Base-by-base conservation (phyloP, 2,888 invertebrate genomes). In the Dorcus hopei region DNA sequence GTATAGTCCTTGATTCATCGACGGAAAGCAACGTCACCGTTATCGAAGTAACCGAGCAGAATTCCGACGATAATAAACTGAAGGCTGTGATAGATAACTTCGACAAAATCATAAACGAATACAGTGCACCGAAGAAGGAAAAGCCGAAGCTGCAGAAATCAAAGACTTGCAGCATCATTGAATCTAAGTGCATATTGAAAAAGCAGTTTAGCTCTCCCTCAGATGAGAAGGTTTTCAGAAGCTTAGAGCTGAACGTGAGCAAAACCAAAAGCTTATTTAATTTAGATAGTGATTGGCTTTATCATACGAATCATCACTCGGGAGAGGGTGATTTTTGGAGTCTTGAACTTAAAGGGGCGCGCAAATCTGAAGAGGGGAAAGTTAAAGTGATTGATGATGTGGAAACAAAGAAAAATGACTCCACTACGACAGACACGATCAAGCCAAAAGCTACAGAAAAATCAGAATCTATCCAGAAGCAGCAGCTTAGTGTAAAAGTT, bases 161-260 rank as follows among this genome's bases (percentile, higher is more conserved):
- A 1, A 86, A 87, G 72, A 88, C 88, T 65, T 87, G 87, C 73
- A 86, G 86, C 70, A 87, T 87, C 59, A 87, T 87, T 54, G 87
- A 87, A 74, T 87, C 87, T 0, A 83, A 86, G 61, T 88, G 87
- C 72, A 85, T 87, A 65, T 75, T 86, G 52, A 85, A 87, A 72
- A 86, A 85, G 72, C 49, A 50, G 2, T n/a, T 52, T 11, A 52
- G 50, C 9, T 43, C 38, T 6, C 49, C 54, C 23, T 6, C 81
- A 33, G 33, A 39, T 1, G 52, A 53, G 4, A 42, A 14, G 19
- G 23, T 40, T 4, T 56, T 56, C 16, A 57, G 45, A 2, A 57
- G 57, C 23, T 38, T 57, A 14, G 39, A 57, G 14, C 14, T 57
- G 5, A 41, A 52, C 9, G 48, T 52, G 19, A 40, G 19, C 16